phyloP scores from a whole-genome alignment of 2,888 invertebrate genomes.

The Eremobia ochroleuca region DNA sequence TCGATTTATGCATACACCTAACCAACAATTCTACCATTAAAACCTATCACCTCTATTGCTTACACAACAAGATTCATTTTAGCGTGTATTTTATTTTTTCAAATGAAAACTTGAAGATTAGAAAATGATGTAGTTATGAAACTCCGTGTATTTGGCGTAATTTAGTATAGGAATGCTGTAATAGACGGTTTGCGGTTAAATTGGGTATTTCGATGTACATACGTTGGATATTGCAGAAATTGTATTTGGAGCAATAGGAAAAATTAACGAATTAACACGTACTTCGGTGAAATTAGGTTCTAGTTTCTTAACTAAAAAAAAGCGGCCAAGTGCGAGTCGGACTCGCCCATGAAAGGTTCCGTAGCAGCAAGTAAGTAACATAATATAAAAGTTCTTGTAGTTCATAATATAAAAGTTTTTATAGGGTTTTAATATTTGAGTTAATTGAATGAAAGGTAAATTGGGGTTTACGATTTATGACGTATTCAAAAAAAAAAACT shows the following conservation, averaged over 20 bases:
- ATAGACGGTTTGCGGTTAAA: constrained; percentile 35
- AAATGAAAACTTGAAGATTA: constrained; percentile 34
- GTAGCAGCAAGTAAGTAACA: too few species aligned
- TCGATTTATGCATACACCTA: constrained; percentile 40
- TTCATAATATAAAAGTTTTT: too few species aligned
- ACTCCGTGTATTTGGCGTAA: constrained; percentile 52
- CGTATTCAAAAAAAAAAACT: too few species aligned
- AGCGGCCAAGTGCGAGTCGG: too few species aligned
- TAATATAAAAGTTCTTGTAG: too few species aligned
- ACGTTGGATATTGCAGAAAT: constrained; percentile 33
- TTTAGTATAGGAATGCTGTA: constrained; percentile 64
- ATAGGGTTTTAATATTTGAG: too few species aligned
- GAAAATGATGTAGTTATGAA: constrained; percentile 63
- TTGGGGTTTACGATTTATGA: too few species aligned
- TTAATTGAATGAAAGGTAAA: too few species aligned
- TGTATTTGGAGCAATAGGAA: constrained; percentile 14
- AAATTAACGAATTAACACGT: neutral
- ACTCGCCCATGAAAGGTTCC: too few species aligned
- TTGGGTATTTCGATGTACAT: constrained; percentile 27
- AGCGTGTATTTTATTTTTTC: neutral
- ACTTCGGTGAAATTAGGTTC: too few species aligned
- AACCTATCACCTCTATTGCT: neutral
- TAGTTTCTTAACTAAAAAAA: too few species aligned
- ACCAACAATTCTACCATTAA: neutral
- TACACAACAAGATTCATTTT: neutral